Conservation (phyloP, 1,140 invertebrate genomes). For the Battus philenor region DNA sequence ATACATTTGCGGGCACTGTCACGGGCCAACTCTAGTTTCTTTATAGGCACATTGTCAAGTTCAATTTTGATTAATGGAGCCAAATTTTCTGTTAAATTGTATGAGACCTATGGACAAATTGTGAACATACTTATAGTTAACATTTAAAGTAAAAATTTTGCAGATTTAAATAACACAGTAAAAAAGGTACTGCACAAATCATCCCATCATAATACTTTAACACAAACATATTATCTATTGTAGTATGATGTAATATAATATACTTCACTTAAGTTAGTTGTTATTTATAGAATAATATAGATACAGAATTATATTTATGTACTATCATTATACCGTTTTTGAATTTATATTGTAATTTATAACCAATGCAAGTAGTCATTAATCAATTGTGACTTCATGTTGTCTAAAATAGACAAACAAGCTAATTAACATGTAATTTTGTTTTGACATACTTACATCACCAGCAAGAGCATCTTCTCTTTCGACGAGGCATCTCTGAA, state of each 20-base stretch:
- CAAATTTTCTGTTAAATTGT: constrained; percentile 83
- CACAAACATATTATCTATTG: neutral
- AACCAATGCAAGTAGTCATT: no score
- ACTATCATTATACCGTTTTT: no score
- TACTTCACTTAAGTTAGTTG: no score
- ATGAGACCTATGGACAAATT: constrained; percentile 76
- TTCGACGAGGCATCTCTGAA: constrained; percentile 91
- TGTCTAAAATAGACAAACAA: no score
- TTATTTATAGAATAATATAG: no score
- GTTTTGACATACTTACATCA: constrained; percentile 80
- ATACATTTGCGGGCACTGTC: constrained; percentile 79
- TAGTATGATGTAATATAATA: no score
- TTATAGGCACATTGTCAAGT: constrained; percentile 86
- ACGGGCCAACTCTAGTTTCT: constrained; percentile 80
- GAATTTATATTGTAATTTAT: no score
- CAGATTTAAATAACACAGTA: constrained; percentile 36
- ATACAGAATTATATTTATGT: no score
- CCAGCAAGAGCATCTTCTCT: constrained; percentile 88
- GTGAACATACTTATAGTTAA: neutral
- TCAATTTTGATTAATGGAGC: constrained; percentile 81
- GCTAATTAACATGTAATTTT: no score
- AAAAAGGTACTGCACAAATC: no score
- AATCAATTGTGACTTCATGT: no score
- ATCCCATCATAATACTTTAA: neutral
- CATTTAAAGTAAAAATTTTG: neutral